A percentile compares a stretch with the other conserved stretches of the same genome.
phyloP scores from a whole-genome alignment of 2,113 vertebrate species.

The Fulica atra region DNA sequence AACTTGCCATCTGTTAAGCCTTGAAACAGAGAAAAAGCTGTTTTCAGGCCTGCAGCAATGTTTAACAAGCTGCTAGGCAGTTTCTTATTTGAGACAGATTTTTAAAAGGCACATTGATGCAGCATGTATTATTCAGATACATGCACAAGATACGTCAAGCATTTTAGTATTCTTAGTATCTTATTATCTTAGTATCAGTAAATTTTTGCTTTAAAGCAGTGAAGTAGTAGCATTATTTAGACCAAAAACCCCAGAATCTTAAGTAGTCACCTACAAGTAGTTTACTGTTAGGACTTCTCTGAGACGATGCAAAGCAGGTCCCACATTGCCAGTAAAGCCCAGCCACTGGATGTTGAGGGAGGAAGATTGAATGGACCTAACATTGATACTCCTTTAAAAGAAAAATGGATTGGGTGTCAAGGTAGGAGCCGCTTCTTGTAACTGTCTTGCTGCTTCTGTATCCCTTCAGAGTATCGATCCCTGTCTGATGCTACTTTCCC shows the following conservation, averaged over 20 bases:
- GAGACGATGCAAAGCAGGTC: not conserved
- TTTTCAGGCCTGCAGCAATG: not conserved
- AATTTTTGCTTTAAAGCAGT: not conserved
- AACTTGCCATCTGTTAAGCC: not conserved
- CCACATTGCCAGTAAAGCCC: rapidly evolving
- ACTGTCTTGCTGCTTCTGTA: not conserved
- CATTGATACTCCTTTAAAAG: not conserved
- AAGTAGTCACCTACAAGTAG: not conserved
- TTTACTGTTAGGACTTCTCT: not conserved
- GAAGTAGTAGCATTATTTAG: not conserved
- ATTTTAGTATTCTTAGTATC: not conserved
- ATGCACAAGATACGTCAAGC: not conserved
- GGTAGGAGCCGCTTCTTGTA: not conserved
- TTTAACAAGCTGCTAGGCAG: not conserved
- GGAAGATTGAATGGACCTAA: not conserved
- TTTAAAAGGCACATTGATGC: not conserved
- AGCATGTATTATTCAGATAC: not conserved
- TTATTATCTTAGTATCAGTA: not conserved
- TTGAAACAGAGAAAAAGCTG: not conserved
- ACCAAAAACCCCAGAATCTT: not conserved
- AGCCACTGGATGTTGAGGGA: rapidly evolving
- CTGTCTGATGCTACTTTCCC: rapidly evolving
- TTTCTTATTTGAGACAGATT: not conserved
- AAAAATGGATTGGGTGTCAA: not conserved
- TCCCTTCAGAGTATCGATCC: not conserved